phyloP scores from a whole-genome alignment of 2,113 vertebrate species.

The Thinocorus orbignyianus region DNA sequence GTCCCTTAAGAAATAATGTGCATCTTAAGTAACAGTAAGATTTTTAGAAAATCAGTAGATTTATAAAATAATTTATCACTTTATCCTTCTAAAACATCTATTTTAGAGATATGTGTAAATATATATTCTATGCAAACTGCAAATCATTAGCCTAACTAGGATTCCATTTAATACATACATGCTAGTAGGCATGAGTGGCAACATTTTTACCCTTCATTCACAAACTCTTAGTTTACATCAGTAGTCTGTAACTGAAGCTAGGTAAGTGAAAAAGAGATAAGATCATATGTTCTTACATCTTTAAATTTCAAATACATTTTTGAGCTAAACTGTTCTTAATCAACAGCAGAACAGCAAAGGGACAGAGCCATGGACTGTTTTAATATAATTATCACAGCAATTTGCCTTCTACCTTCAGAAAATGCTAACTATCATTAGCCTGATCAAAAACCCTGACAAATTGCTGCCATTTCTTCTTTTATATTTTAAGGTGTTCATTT shows the following conservation, averaged over 20 bases:
- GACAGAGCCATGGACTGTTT: conserved; percentile 42
- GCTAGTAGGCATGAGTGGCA: neutral
- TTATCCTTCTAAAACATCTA: neutral
- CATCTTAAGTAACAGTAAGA: neutral
- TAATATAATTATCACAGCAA: conserved; percentile 60
- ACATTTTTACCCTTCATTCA: neutral
- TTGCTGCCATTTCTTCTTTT: conserved; percentile 52
- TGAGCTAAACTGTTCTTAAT: neutral
- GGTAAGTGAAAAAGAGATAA: neutral
- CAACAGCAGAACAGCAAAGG: neutral
- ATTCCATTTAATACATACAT: neutral
- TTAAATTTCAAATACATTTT: neutral
- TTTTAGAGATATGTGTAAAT: neutral
- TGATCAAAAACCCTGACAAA: conserved; percentile 66
- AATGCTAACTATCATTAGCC: conserved; percentile 58
- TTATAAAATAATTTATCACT: neutral
- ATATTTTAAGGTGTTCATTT: conserved; percentile 43
- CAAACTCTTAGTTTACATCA: neutral
- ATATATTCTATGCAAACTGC: neutral
- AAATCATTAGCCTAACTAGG: neutral
- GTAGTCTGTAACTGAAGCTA: neutral
- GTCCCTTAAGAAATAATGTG: neutral
- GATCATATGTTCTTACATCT: neutral
- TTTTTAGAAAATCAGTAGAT: neutral
- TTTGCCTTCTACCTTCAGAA: conserved; percentile 65